Evolutionary conservation across 2,888 invertebrate genomes (phyloP).

Genomic region (Axea sp.): DNA sequence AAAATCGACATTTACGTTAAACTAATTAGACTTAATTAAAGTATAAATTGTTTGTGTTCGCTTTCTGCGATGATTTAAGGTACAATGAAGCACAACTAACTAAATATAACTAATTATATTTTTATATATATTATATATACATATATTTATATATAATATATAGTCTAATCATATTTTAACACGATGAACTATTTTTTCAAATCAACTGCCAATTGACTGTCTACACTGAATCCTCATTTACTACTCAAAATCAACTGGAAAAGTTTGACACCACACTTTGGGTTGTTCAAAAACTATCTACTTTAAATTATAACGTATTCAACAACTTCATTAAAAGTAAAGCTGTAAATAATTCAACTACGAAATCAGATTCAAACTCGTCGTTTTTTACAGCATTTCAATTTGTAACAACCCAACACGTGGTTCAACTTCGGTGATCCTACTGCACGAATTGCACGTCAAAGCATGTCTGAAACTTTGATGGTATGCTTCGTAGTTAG

Average conservation of each 20-base stretch:
- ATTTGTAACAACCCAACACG: conserved; percentile 28
- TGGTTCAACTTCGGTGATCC: conserved; percentile 40
- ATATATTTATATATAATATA: too few relatives aligned
- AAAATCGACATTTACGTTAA: too few relatives aligned
- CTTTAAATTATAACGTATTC: too few relatives aligned
- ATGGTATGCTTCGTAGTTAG: conserved; percentile 51
- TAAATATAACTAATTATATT: too few relatives aligned
- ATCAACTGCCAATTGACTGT: conserved; percentile 38
- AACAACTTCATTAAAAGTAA: not conserved
- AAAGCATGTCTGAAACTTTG: conserved; percentile 58
- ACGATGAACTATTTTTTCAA: not conserved
- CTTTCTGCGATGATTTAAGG: too few relatives aligned
- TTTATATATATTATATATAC: too few relatives aligned
- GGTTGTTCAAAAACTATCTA: conserved; percentile 7
- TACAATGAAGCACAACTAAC: too few relatives aligned
- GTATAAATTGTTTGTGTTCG: too few relatives aligned
- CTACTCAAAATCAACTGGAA: conserved; percentile 3
- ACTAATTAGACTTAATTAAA: too few relatives aligned
- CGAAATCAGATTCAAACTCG: conserved; percentile 16
- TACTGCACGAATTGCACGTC: conserved; percentile 54
- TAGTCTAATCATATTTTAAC: too few relatives aligned
- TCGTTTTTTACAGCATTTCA: conserved; percentile 6
- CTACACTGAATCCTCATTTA: conserved; percentile 9
- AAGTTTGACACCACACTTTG: conserved; percentile 19
- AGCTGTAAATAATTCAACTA: not conserved